Evolutionary conservation across 2,888 invertebrate species (phyloP).

Genomic region (Microchrysa polita): DNA sequence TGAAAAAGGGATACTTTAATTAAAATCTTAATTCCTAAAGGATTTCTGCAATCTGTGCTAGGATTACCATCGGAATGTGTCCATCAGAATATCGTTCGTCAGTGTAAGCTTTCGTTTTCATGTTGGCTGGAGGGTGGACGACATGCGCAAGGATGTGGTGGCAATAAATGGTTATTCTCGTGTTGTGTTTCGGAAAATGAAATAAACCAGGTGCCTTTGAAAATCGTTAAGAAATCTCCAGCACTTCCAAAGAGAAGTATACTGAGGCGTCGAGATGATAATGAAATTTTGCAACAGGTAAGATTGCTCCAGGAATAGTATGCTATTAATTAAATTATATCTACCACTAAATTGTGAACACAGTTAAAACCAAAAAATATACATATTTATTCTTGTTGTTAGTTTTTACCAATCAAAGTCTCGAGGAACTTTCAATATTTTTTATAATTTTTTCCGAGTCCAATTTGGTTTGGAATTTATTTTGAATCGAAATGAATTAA

Average conservation of each 20-base stretch:
- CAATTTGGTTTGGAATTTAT: no score
- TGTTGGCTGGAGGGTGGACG: slow-evolving; percentile 81
- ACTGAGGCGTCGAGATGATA: slow-evolving; percentile 60
- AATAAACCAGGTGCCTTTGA: slow-evolving; percentile 23
- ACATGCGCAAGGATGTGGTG: slow-evolving; percentile 73
- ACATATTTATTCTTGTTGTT: no score
- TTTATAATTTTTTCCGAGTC: no score
- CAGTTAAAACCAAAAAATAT: no score
- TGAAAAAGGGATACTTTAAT: neutral
- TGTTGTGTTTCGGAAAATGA: slow-evolving; percentile 70
- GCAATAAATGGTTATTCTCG: slow-evolving; percentile 75
- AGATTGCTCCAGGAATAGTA: no score
- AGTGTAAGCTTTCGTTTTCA: slow-evolving; percentile 76
- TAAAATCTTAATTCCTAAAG: slow-evolving; percentile 51
- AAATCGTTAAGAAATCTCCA: slow-evolving; percentile 20
- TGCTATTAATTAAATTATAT: no score
- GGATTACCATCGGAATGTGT: slow-evolving; percentile 63
- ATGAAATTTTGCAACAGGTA: slow-evolving; percentile 57
- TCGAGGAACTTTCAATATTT: no score
- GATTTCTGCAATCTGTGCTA: slow-evolving; percentile 60
- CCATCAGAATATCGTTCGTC: slow-evolving; percentile 68
- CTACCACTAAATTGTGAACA: no score
- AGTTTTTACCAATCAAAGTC: no score
- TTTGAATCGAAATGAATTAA: no score
- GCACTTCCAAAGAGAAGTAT: slow-evolving; percentile 60